A percentile compares a stretch with the other conserved stretches of the same genome.
phyloP scores from a whole-genome alignment of 1,140 invertebrate species.

The Hydropsyche tenuis region DNA sequence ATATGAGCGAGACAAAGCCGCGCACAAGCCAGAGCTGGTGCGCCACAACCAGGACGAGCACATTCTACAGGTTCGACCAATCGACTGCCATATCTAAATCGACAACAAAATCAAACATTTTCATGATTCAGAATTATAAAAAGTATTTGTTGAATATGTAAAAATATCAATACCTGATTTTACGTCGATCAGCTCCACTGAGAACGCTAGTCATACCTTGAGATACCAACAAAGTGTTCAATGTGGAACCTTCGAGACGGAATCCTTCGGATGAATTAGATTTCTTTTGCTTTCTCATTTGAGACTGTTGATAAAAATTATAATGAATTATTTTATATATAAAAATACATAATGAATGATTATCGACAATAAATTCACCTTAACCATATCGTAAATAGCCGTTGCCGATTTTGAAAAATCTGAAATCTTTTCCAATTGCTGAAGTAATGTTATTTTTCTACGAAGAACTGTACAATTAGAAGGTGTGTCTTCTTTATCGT shows the following conservation, averaged over 20 bases:
- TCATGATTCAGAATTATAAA: no score
- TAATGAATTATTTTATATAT: not conserved
- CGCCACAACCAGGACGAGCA: slow-evolving; percentile 60
- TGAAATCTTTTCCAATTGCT: slow-evolving; percentile 50
- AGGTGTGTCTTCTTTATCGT: slow-evolving; percentile 60
- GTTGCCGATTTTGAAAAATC: slow-evolving; percentile 44
- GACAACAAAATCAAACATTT: slow-evolving; percentile 24
- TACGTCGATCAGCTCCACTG: slow-evolving; percentile 58
- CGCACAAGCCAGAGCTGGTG: slow-evolving; percentile 78
- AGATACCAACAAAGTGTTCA: slow-evolving; percentile 56
- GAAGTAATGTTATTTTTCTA: slow-evolving; percentile 62
- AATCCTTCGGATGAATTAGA: slow-evolving; percentile 44
- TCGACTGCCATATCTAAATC: slow-evolving; percentile 40
- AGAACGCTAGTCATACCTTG: slow-evolving; percentile 56
- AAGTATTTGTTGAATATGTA: not conserved
- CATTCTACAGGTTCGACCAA: slow-evolving; percentile 53
- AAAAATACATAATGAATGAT: slow-evolving; percentile 5
- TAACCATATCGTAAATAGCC: slow-evolving; percentile 52
- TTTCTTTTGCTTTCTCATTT: slow-evolving; percentile 51
- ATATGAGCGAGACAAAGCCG: slow-evolving; percentile 86
- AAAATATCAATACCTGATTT: slow-evolving; percentile 53
- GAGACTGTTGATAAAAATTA: slow-evolving; percentile 53
- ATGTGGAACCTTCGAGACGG: slow-evolving; percentile 54
- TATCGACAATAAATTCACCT: slow-evolving; percentile 49
- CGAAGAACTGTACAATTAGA: slow-evolving; percentile 63